Conservation (phyloP, 2,797 vertebrate species). For the Etheostoma perlongum region DNA sequence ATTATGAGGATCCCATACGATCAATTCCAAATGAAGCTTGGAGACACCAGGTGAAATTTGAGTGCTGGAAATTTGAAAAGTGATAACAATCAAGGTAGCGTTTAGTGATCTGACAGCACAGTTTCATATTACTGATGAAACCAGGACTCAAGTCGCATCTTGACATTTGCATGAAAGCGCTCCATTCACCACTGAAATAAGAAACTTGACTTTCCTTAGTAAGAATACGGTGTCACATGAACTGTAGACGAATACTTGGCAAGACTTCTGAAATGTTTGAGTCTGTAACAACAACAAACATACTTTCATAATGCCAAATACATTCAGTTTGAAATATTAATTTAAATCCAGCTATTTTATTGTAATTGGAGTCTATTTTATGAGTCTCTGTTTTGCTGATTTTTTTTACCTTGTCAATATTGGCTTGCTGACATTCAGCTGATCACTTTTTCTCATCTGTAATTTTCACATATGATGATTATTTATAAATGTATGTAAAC, state of each 20-base stretch:
- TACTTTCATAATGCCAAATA: background rate
- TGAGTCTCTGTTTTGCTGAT: background rate
- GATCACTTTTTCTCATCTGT: background rate
- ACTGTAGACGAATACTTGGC: slow-evolving; percentile 1
- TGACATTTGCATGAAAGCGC: slow-evolving; percentile 41
- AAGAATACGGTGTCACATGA: slow-evolving; percentile 30
- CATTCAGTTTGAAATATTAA: background rate
- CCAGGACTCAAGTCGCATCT: slow-evolving; percentile 56
- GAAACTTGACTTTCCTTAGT: slow-evolving; percentile 41
- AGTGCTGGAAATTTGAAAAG: slow-evolving; percentile 66
- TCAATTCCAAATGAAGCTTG: slow-evolving; percentile 74
- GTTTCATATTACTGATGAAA: slow-evolving; percentile 64
- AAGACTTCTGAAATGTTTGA: background rate
- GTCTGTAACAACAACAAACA: background rate
- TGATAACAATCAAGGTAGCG: slow-evolving; percentile 64
- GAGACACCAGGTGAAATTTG: slow-evolving; percentile 72
- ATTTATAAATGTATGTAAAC: background rate
- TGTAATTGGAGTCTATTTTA: slow-evolving; percentile 6
- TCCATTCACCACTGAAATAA: slow-evolving; percentile 57
- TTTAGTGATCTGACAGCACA: slow-evolving; percentile 66
- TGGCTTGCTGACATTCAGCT: background rate
- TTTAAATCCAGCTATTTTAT: slow-evolving; percentile 13
- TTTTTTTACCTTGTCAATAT: background rate
- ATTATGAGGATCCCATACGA: slow-evolving; percentile 62
- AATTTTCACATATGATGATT: background rate